These are phyloP conservation scores for Pseudorhiza aurosa DNA, from an alignment of 30 jellyfish, hydroid and myxozoan genomes.

Conservation along the genomic window DNA sequence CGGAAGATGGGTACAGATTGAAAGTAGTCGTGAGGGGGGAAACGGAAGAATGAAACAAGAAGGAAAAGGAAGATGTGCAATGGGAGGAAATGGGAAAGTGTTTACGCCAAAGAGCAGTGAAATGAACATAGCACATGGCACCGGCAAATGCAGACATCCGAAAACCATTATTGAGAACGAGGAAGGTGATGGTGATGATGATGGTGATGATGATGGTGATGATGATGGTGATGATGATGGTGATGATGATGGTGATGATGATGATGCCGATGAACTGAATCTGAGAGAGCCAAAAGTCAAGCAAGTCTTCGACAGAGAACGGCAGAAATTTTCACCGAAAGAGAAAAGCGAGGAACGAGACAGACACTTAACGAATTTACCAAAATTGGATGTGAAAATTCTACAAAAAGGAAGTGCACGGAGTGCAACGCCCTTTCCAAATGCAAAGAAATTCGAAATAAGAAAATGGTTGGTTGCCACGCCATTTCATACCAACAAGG, in stretches of 20 bases:
- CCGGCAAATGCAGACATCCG: no score
- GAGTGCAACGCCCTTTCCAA: slow-evolving; percentile 5
- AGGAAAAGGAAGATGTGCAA: no score
- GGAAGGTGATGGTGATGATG: not conserved
- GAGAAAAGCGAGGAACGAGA: not conserved
- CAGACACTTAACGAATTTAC: not conserved
- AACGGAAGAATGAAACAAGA: no score
- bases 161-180: no score
- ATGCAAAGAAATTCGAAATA: not conserved
- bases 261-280: not conserved
- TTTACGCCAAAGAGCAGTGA: no score
- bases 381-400: not conserved
- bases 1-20: no score
- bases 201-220: not conserved
- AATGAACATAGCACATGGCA: no score
- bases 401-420: not conserved
- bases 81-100: no score
- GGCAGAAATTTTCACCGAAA: not conserved
- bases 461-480: not conserved
- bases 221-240: not conserved
- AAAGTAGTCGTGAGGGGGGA: no score
- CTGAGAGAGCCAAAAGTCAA: not conserved
- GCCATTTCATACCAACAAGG: not conserved
- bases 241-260: not conserved
- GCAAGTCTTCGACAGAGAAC: not conserved